phyloP scores from a whole-genome alignment of 2,113 vertebrate species.

The Campylomormyrus numenius region DNA sequence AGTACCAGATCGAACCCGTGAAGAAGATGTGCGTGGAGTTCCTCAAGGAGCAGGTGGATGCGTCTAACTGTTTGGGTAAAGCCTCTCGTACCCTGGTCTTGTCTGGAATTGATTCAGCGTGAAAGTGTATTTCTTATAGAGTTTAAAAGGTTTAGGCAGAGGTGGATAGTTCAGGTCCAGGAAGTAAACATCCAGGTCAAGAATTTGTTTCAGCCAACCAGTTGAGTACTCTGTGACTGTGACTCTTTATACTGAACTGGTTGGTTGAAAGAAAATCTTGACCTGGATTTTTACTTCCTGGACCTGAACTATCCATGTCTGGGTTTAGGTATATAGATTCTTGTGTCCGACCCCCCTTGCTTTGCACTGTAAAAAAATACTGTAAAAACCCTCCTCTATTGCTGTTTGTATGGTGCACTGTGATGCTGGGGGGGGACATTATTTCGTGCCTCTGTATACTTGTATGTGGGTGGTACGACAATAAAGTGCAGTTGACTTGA shows the following conservation, averaged over 20 bases:
- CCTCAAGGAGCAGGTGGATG: slow-evolving; percentile 93
- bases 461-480: not conserved
- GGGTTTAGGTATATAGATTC: not conserved
- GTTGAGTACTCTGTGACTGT: no score
- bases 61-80: slow-evolving; percentile 91
- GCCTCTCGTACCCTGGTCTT: not conserved
- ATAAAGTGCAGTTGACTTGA: not conserved
- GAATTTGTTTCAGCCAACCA: no score
- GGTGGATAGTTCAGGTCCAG: no score
- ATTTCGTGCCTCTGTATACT: not conserved
- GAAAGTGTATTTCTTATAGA: not conserved
- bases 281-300: no score
- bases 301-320: no score
- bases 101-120: not conserved
- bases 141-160: not conserved
- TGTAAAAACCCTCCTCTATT: not conserved
- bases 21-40: slow-evolving; percentile 98
- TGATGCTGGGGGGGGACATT: not conserved
- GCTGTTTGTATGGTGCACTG: not conserved
- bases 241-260: no score
- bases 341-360: not conserved
- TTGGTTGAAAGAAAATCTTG: no score
- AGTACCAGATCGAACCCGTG: slow-evolving; percentile 97
- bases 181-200: no score
- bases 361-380: not conserved